These are phyloP conservation scores for Maccullochella peelii DNA, from an alignment of 2,113 vertebrate species.

Conservation along the genomic window DNA sequence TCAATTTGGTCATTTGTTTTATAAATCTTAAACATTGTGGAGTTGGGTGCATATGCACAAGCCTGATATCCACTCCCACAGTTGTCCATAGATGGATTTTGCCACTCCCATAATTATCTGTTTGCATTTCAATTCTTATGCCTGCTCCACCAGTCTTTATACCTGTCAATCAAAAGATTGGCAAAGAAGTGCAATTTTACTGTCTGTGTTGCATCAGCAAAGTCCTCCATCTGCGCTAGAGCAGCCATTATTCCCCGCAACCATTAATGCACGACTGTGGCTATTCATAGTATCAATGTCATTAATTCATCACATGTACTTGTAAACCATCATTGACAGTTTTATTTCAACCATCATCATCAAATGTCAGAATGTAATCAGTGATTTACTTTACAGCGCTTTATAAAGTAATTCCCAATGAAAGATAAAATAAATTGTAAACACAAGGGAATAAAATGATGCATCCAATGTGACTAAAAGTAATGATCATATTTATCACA, in stretches of 20 bases:
- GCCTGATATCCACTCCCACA: neutral
- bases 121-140: neutral
- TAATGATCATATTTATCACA: neutral
- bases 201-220: neutral
- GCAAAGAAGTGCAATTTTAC: neutral
- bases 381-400: neutral
- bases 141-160: neutral
- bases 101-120: neutral
- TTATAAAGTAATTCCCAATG: neutral
- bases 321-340: neutral
- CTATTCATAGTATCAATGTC: neutral
- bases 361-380: neutral
- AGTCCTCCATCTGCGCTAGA: neutral
- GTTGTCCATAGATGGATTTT: neutral
- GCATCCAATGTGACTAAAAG: neutral
- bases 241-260: neutral
- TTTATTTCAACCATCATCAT: neutral
- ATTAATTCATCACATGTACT: neutral
- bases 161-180: neutral
- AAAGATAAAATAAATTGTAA: neutral
- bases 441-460: neutral
- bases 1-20: neutral
- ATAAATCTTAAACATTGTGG: neutral
- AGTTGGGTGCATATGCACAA: neutral
- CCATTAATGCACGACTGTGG: neutral